Conservation (phyloP, 1,140 invertebrate genomes). For the Rhynchophorus ferrugineus region DNA sequence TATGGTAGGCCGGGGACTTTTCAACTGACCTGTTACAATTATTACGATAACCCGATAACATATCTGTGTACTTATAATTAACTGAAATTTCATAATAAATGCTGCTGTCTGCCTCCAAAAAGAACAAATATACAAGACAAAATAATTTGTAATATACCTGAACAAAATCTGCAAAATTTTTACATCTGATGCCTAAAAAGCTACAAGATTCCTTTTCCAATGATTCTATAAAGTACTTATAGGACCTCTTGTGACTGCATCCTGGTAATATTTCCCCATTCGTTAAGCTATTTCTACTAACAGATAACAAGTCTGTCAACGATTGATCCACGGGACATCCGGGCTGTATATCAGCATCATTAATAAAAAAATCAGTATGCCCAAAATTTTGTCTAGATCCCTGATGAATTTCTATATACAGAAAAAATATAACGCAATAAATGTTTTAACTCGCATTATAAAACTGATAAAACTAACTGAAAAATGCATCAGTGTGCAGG, state of each 20-base stretch:
- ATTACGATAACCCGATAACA: too few species aligned
- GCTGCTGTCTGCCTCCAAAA: too few species aligned
- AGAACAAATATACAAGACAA: not conserved
- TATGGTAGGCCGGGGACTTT: too few species aligned
- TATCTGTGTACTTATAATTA: too few species aligned
- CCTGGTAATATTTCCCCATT: conserved; percentile 34
- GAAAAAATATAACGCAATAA: conserved; percentile 1
- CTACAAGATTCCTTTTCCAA: conserved; percentile 31
- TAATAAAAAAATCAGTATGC: conserved; percentile 36
- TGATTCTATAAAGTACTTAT: conserved; percentile 37
- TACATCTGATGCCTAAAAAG: conserved; percentile 33
- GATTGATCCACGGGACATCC: conserved; percentile 30
- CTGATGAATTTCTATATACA: conserved; percentile 33
- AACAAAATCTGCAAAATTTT: conserved; percentile 25
- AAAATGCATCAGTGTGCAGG: conserved; percentile 33
- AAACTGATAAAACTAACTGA: too few species aligned
- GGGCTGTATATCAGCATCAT: conserved; percentile 33
- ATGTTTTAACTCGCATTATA: not conserved
- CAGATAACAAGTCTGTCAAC: conserved; percentile 22
- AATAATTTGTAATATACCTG: conserved; percentile 16
- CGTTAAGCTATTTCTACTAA: conserved; percentile 29
- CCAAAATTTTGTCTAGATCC: conserved; percentile 29
- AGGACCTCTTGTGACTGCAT: conserved; percentile 37
- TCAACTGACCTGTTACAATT: too few species aligned
- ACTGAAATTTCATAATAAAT: too few species aligned